These are phyloP conservation scores for Lampris megalopsis DNA, from an alignment of 2,113 vertebrate genomes.

Conservation along the genomic window DNA sequence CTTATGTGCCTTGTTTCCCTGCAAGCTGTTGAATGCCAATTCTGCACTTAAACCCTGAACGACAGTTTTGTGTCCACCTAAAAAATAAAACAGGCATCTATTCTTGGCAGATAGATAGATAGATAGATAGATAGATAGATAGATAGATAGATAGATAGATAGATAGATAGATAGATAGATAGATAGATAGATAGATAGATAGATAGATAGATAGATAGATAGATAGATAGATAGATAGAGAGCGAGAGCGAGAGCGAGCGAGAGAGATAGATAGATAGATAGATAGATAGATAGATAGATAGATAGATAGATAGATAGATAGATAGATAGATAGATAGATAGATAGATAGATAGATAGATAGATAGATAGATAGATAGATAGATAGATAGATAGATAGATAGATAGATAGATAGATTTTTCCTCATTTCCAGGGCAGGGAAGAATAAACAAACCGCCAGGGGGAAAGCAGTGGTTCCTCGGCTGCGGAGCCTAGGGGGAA, in stretches of 20 bases:
- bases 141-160: conserved; percentile 45
- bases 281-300: neutral
- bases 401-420: neutral
- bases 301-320: neutral
- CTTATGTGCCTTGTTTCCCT: too few relatives aligned
- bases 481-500: conserved; percentile 48
- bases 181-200: conserved; percentile 4
- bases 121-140: conserved; percentile 45
- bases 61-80: too few relatives aligned
- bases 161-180: conserved; percentile 18
- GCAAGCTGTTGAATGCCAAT: too few relatives aligned
- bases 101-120: conserved; percentile 18
- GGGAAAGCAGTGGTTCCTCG: conserved; percentile 45
- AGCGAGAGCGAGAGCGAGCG: too few relatives aligned
- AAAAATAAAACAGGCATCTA: too few relatives aligned
- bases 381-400: neutral
- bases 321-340: conserved; percentile 29
- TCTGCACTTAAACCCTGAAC: too few relatives aligned
- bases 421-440: conserved; percentile 14
- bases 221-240: too few relatives aligned
- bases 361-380: neutral
- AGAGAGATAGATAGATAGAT: neutral
- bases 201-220: conserved; percentile 13
- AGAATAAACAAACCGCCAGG: conserved; percentile 36
- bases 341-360: too few relatives aligned